phyloP scores from a whole-genome alignment of 2,888 invertebrate genomes.

The Macrosoma leucophasiata region DNA sequence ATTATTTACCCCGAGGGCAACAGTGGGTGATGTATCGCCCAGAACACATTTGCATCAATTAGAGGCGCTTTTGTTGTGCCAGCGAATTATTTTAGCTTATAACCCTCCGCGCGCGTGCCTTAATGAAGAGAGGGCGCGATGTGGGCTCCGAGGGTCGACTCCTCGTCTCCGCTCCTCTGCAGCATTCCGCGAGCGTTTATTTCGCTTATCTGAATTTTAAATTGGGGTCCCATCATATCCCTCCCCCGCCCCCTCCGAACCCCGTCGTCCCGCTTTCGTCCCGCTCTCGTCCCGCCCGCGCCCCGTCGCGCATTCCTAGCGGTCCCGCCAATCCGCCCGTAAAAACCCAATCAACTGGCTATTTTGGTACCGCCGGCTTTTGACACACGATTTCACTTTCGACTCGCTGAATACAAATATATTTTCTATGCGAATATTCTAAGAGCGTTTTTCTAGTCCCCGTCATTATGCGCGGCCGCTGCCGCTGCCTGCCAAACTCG shows the following conservation, averaged over 20 bases:
- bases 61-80: too few species aligned
- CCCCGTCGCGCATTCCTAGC: constrained; percentile 45
- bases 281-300: constrained; percentile 10
- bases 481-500: too few species aligned
- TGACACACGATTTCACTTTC: constrained; percentile 54
- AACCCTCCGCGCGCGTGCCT: too few species aligned
- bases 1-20: too few species aligned
- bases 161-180: background rate
- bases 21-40: too few species aligned
- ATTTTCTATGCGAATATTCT: constrained; percentile 24
- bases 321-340: constrained; percentile 56
- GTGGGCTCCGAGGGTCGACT: too few species aligned
- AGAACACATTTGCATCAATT: too few species aligned
- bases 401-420: constrained; percentile 30
- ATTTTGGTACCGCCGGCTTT: constrained; percentile 50
- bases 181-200: constrained; percentile 43
- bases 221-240: constrained; percentile 35
- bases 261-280: too few species aligned
- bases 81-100: too few species aligned
- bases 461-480: too few species aligned
- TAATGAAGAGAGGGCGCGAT: too few species aligned
- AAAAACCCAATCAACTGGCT: constrained; percentile 61
- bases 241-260: constrained; percentile 15
- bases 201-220: constrained; percentile 72
- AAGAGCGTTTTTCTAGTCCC: constrained; percentile 24